Percentiles rank a stretch among this genome's conserved stretches.
These are phyloP conservation scores for Girardinichthys multiradiatus DNA, from an alignment of 2,113 vertebrate genomes.

Conservation along the genomic window DNA sequence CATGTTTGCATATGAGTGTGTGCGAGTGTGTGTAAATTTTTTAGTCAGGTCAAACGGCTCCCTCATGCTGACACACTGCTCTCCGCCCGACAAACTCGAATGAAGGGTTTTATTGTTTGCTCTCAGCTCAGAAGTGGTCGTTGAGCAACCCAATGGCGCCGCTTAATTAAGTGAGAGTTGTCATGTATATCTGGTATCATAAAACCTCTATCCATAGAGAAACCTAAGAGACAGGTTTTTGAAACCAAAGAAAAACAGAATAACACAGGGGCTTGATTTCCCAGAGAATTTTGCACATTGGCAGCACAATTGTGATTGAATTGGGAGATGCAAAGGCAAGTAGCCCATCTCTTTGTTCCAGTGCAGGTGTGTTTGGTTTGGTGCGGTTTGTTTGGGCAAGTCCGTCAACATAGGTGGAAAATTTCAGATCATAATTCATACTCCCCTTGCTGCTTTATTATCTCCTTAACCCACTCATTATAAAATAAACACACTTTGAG, in stretches of 20 bases:
- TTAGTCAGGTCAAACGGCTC: slow-evolving; percentile 20
- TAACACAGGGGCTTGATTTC: slow-evolving; percentile 12
- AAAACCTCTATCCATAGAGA: neutral
- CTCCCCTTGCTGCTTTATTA: slow-evolving; percentile 7
- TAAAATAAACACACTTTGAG: neutral
- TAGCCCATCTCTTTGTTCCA: slow-evolving; percentile 10
- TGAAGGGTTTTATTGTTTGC: slow-evolving; percentile 28
- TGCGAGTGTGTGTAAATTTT: slow-evolving; percentile 4
- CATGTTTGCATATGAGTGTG: slow-evolving; percentile 7
- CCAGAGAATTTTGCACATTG: slow-evolving; percentile 7
- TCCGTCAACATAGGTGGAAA: neutral
- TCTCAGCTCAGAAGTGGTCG: slow-evolving; percentile 14
- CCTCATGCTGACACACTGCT: slow-evolving; percentile 15
- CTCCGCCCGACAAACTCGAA: slow-evolving; percentile 8
- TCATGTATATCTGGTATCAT: slow-evolving; percentile 4
- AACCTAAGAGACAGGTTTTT: slow-evolving; percentile 52
- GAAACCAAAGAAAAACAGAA: neutral
- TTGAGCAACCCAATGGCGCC: slow-evolving; percentile 1
- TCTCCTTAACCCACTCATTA: neutral
- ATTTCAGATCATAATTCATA: neutral
- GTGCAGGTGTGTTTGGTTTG: slow-evolving; percentile 41
- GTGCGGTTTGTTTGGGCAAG: slow-evolving; percentile 20
- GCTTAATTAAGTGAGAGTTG: neutral
- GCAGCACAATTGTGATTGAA: neutral
- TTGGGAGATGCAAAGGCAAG: neutral